phyloP scores from a whole-genome alignment of 2,113 vertebrate species.

The Puntigrus tetrazona region DNA sequence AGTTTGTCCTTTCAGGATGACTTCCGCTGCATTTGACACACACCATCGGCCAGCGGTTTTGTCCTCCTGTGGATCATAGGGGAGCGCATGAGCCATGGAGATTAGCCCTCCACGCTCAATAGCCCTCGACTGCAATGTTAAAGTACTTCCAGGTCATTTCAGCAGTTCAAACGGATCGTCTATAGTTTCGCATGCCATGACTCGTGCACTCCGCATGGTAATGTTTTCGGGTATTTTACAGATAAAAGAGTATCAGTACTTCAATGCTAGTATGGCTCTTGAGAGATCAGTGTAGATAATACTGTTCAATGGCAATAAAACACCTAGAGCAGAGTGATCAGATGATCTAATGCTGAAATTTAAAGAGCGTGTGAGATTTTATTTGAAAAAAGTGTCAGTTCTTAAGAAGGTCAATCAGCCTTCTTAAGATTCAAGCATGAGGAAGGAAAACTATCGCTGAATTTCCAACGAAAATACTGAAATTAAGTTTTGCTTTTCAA shows the following conservation, averaged over 20 bases:
- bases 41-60: constrained; percentile 17
- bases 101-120: constrained; percentile 20
- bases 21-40: constrained; percentile 32
- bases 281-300: not conserved
- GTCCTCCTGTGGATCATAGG: constrained; percentile 17
- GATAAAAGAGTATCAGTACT: not conserved
- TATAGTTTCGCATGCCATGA: not conserved
- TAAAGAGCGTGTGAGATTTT: too few species aligned
- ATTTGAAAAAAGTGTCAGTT: too few species aligned
- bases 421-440: not conserved
- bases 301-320: not conserved
- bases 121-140: constrained; percentile 4
- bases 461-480: too few species aligned
- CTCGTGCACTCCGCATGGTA: not conserved
- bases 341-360: not conserved
- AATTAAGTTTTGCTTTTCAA: too few species aligned
- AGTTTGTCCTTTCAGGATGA: constrained; percentile 39
- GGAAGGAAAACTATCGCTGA: too few species aligned
- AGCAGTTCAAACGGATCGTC: not conserved
- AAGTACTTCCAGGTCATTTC: constrained; percentile 25
- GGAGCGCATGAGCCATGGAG: constrained; percentile 8
- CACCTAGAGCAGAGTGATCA: not conserved
- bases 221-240: not conserved
- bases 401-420: too few species aligned
- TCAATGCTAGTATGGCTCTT: not conserved